Base-by-base conservation (phyloP, 2,113 vertebrate species). In the Entosphenus tridentatus region DNA sequence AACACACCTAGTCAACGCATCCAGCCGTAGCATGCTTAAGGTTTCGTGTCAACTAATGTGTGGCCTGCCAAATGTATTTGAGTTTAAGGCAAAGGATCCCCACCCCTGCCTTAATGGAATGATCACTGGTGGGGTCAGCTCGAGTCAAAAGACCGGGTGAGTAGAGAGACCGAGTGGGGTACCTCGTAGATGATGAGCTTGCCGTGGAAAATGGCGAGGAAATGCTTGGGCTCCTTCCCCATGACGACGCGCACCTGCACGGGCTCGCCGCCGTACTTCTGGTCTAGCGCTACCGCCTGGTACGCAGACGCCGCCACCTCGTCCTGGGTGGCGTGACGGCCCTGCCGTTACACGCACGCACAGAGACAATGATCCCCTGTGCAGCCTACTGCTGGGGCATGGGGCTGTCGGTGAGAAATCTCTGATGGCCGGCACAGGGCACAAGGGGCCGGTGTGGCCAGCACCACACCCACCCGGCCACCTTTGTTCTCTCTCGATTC, bases 201-300 rank as follows among this genome's bases (percentile, higher is more conserved):
- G 17, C 87, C 87, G 75, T 83, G 86, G 77, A 90, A 92, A 69
- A 92, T 84, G 16, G 86, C 76, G 84, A 90, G 80, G 72, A 92
- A 88, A 76, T 92, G 88, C 16, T 81, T 80, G 0, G 88, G 83
- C 71, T 92, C 88, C 74, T 86, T 90, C 62, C 88, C 83, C 88
- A 90, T 89, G 39, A 76, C 80, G 16, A 88, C 73, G 55, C 81
- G 79, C 55, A 89, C 83, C 77, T 92, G 87, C 69, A 92, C 80
- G 0, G 84, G 82, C 57, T 83, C 74, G 1, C 75, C 84, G 0
- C 73, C 76, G 12, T 83, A 82, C 73, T 84, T 79, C 72, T 77
- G 81, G 70, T 90, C 88, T 71, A 89, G 54, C n/a, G 73, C 72
- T 56, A 87, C 84, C 0, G 87, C 83, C 70, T 84, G 84, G 75